Conservation (phyloP, 2,797 vertebrate species). For the Heteromormyrus szaboi region DNA sequence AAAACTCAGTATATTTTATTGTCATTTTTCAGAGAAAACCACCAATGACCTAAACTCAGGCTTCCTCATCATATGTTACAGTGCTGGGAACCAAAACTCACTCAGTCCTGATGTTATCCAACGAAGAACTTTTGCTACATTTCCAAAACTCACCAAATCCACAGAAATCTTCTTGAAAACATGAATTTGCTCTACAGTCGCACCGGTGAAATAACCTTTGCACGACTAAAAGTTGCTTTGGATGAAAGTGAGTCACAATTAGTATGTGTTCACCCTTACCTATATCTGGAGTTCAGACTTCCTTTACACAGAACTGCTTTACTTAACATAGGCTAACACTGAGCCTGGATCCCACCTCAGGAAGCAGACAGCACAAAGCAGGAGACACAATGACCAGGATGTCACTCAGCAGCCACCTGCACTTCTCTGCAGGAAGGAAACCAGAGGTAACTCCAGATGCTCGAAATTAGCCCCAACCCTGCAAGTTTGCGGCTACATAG, state of each 20-base stretch:
- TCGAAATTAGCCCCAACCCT: background rate
- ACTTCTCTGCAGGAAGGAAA: background rate
- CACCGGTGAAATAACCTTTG: background rate
- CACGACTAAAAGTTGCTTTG: background rate
- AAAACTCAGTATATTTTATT: background rate
- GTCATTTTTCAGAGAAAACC: background rate
- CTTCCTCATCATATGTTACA: background rate
- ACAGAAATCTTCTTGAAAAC: background rate
- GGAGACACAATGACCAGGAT: background rate
- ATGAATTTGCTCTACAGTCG: background rate
- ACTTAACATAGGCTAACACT: background rate
- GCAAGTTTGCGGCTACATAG: background rate
- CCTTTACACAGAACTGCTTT: background rate
- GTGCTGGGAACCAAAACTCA: background rate
- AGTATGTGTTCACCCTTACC: background rate
- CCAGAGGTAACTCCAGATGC: background rate
- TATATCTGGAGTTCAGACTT: background rate
- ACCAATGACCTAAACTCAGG: background rate
- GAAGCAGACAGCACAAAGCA: background rate
- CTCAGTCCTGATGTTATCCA: background rate
- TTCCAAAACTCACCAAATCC: background rate
- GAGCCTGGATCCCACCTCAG: background rate
- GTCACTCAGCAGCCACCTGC: background rate
- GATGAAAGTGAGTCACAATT: background rate
- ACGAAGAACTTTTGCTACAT: background rate